Evolutionary conservation across 2,113 vertebrate genomes (phyloP), one percentile per base, ranked within the genome.

Genomic region (Microcebus lehilahytsara): DNA sequence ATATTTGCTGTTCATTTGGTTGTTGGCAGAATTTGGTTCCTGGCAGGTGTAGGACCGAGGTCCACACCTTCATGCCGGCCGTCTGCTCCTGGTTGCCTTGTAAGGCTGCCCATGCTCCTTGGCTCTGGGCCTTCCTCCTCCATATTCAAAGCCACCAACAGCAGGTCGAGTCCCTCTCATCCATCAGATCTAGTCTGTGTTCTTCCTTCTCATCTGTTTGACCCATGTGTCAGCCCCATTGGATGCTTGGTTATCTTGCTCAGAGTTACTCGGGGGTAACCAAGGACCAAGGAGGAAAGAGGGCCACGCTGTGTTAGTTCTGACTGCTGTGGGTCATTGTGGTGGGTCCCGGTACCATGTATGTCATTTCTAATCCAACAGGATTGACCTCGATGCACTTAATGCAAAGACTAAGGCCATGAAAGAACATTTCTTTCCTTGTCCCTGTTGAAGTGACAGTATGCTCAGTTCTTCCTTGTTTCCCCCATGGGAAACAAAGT

Each of bases 241-340:
- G 7, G 3, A 14, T 17, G 20, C 40, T 19, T 27, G 4, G n/a
- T 20, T 23, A 1, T 40, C 72, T 32, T 6, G 23, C 5, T 34
- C 30, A 53, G 16, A 67, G 51, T 62, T 37, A 49, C 53, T 27
- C 9, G 13, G 34, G 60, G 80, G 1, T 42, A 37, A 13, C 2
- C 34, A n/a, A 10, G 34, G 51, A 34, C 19, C 9, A 8, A 20
- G 83, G 9, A 37, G 51, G 32, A 40, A n/a, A 30, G 66, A 11
- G 0, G 30, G 5, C 10, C 12, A 3, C 0, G 22, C 3, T 1
- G 46, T 0, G 1, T 34, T 14, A 0, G 2, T 34, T 11, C 30
- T 14, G n/a, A 19, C 27, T 6, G 20, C 42, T 2, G 30, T n/a
- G 64, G 75, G 22, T 69, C 34, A 16, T 11, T 53, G 20, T 16